Base-by-base conservation (phyloP, 2,113 vertebrate species). In the Mirza zaza region DNA sequence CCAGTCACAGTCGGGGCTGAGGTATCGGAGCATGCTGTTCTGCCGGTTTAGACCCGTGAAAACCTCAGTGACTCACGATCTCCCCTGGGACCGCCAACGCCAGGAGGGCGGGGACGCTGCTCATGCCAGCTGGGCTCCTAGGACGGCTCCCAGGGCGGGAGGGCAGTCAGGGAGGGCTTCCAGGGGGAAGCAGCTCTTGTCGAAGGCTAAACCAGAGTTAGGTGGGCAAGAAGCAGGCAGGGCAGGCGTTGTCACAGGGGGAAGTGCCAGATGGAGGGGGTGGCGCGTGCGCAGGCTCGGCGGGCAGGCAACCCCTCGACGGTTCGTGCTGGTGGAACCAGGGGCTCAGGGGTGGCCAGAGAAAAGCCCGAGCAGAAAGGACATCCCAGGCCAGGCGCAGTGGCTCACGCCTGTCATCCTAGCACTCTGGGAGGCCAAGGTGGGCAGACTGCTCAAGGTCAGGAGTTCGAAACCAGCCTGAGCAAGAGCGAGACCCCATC, bases 91-190 rank as follows among this genome's bases (percentile, higher is more conserved):
- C 27, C 12, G 3, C 65, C 76, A 65, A 4, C 32, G 42, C 42
- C 39, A 1, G 25, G 52, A 87, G 76, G 48, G 65, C 20, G 50
- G 80, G 67, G 67, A 12, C 52, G 6, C 14, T 91, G 17, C 45
- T 59, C 63, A n/a, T 17, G 39, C 29, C 34, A 50, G 34, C 29
- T 0, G 48, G 50, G 25, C 23, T 73, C 63, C 77, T 17, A 10
- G n/a, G 71, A 89, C 23, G n/a, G 84, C 18, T n/a, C 14, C 25
- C 61, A 36, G 29, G 12, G 48, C 8, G 6, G 27, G 14, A 8
- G 2, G 21, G 67, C 25, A 39, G 59, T 76, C 76, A 88, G 71
- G 73, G 90, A 84, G 71, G 96, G 36, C 76, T 96, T 93, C 42
- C 48, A 68, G 89, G 81, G 59, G 48, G 82, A 93, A 73, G 71